phyloP scores from a whole-genome alignment of 2,113 vertebrate species.

The Cyprinus carpio region DNA sequence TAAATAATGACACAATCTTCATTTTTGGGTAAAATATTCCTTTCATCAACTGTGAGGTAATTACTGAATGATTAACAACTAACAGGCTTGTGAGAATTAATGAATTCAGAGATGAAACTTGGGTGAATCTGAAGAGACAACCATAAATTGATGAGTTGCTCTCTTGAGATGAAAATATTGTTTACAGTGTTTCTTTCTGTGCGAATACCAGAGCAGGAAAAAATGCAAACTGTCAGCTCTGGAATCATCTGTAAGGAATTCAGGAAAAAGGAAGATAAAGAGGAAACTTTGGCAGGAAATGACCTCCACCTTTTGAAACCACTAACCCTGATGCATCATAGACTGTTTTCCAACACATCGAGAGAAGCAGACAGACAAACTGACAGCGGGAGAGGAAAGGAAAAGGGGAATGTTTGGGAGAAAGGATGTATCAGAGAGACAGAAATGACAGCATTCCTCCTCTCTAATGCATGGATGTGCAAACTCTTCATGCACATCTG shows the following conservation, averaged over 20 bases:
- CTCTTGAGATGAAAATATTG: neutral
- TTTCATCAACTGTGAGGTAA: neutral
- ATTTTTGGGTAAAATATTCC: neutral
- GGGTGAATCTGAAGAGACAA: neutral
- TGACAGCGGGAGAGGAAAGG: neutral
- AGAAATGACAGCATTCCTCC: neutral
- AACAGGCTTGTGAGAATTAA: neutral
- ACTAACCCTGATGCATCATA: conserved; percentile 70
- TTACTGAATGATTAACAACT: neutral
- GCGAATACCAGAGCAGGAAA: neutral
- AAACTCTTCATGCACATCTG: neutral
- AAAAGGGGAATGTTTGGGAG: neutral
- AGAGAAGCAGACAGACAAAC: conserved; percentile 46
- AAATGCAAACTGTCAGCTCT: conserved; percentile 17
- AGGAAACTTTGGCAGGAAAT: conserved; percentile 79
- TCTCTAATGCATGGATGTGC: neutral
- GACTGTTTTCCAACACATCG: conserved; percentile 61
- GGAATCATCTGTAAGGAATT: conserved; percentile 65
- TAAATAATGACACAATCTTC: neutral
- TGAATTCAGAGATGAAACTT: neutral
- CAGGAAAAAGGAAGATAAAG: conserved; percentile 80
- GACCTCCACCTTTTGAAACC: conserved; percentile 77
- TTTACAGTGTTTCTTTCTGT: neutral
- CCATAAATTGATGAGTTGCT: neutral
- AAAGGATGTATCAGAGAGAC: neutral